Conservation (phyloP, 2,113 vertebrate species). For the Seriola rivoliana region DNA sequence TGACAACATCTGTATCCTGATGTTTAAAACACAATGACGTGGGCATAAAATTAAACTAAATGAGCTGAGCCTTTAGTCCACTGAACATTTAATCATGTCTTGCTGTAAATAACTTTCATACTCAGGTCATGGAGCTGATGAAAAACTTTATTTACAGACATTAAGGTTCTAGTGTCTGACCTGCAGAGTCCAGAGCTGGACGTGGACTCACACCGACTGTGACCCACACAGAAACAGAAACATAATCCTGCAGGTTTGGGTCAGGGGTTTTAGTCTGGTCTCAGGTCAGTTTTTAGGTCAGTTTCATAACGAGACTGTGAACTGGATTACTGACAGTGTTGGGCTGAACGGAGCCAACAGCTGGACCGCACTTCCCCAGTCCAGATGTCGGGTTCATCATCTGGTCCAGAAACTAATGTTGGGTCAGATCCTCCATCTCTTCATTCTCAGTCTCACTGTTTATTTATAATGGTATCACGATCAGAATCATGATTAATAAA, state of each 20-base stretch:
- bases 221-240: not conserved
- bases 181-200: too few species aligned
- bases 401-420: not conserved
- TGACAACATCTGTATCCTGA: too few species aligned
- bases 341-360: not conserved
- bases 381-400: slow-evolving; percentile 18
- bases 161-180: too few species aligned
- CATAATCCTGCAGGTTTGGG: slow-evolving; percentile 34
- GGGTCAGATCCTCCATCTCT: not conserved
- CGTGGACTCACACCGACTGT: not conserved
- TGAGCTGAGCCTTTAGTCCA: too few species aligned
- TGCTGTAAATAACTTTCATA: too few species aligned
- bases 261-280: not conserved
- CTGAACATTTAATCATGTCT: too few species aligned
- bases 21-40: too few species aligned
- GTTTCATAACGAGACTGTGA: slow-evolving; percentile 35
- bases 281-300: slow-evolving; percentile 30
- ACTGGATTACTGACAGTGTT: not conserved
- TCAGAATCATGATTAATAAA: not conserved
- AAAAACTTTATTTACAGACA: too few species aligned
- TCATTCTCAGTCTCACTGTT: not conserved
- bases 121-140: too few species aligned
- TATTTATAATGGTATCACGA: not conserved
- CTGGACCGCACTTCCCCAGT: slow-evolving; percentile 10
- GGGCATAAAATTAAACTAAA: too few species aligned